A percentile compares a stretch with the other conserved stretches of the same genome.
Conservation (phyloP, 2,797 vertebrate genomes). For the Falco cherrug region DNA sequence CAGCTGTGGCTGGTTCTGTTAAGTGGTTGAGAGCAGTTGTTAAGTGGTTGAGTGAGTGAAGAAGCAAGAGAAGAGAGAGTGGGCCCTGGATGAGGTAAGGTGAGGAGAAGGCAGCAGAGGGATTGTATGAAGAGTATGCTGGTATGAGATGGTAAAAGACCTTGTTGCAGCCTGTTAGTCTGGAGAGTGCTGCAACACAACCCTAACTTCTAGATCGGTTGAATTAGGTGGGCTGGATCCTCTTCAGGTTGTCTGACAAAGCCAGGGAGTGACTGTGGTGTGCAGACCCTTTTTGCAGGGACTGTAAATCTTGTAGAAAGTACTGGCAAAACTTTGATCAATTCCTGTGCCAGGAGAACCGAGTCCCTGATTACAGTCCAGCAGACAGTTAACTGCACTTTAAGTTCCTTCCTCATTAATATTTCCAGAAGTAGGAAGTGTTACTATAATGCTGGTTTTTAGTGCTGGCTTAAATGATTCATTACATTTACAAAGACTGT, state of each 20-base stretch:
- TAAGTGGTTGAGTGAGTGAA: too few relatives aligned
- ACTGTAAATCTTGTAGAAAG: not conserved
- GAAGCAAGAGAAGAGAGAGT: too few relatives aligned
- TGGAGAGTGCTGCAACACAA: not conserved
- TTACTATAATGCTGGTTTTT: not conserved
- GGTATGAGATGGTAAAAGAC: too few relatives aligned
- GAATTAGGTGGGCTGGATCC: not conserved
- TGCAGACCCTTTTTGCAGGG: not conserved
- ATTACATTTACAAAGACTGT: not conserved
- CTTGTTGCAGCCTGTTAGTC: too few relatives aligned
- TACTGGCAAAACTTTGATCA: not conserved
- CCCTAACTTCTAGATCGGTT: not conserved
- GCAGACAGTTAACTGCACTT: not conserved
- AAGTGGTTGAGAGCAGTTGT: too few relatives aligned
- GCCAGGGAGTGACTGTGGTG: not conserved
- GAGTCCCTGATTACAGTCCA: not conserved
- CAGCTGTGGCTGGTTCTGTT: too few relatives aligned
- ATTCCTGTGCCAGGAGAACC: not conserved
- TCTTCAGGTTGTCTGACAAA: not conserved
- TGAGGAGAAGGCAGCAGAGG: too few relatives aligned
- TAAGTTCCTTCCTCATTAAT: slow-evolving; percentile 13
- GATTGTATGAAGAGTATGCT: too few relatives aligned
- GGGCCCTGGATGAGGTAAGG: too few relatives aligned
- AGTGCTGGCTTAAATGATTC: slow-evolving; percentile 20
- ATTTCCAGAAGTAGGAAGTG: slow-evolving; percentile 10